Conservation (phyloP, 2,113 vertebrate genomes). For the Rhineura floridana region DNA sequence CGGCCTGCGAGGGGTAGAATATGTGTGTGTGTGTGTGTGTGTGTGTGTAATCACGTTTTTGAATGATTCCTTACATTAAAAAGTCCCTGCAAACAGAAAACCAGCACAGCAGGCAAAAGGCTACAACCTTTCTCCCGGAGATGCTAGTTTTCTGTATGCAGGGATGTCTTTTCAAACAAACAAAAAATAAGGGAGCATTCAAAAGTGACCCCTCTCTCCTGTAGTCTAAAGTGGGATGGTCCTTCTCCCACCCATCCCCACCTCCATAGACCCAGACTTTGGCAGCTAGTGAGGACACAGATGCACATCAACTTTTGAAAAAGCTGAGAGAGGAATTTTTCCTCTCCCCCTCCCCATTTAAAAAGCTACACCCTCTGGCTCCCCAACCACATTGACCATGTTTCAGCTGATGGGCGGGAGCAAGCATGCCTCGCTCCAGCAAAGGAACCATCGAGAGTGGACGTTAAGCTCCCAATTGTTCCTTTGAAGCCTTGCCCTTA, state of each 20-base stretch:
- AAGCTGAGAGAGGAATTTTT: background rate
- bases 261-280: background rate
- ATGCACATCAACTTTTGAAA: background rate
- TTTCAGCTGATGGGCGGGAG: too few relatives aligned
- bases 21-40: background rate
- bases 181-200: background rate
- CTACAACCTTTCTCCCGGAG: background rate
- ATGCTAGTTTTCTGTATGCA: background rate
- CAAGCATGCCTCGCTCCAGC: too few relatives aligned
- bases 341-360: background rate
- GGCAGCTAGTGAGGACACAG: background rate
- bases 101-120: background rate
- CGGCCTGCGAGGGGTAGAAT: background rate
- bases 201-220: background rate
- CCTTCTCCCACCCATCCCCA: too few relatives aligned
- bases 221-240: too few relatives aligned
- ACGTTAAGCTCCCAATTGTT: too few relatives aligned
- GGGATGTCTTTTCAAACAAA: background rate
- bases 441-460: too few relatives aligned
- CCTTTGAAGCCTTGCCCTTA: too few relatives aligned
- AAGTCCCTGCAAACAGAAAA: background rate
- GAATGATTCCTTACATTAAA: too few relatives aligned
- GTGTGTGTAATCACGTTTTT: background rate
- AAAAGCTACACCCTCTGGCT: too few relatives aligned
- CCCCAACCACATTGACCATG: background rate